These are phyloP conservation scores for Melolontha melolontha DNA, from an alignment of 2,888 invertebrate genomes.

Conservation along the genomic window DNA sequence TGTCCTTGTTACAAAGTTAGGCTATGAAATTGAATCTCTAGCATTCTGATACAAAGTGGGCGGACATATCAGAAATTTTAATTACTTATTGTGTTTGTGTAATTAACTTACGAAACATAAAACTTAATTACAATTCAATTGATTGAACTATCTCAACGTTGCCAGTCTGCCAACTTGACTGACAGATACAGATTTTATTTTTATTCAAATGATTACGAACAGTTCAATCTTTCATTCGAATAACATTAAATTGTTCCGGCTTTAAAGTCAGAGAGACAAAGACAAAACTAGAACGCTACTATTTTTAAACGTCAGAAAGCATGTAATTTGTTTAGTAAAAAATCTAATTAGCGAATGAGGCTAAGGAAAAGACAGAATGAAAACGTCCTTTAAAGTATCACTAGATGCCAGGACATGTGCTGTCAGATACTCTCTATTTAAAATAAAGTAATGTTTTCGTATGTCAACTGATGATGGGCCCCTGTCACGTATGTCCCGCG, in stretches of 20 bases:
- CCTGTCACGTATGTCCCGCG: constrained; percentile 20
- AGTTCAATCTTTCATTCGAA: constrained; percentile 6
- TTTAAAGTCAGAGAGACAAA: constrained; percentile 9
- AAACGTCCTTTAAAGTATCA: constrained; percentile 10
- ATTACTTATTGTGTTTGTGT: constrained; percentile 28
- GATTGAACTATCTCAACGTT: constrained; percentile 27
- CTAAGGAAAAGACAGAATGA: constrained; percentile 15
- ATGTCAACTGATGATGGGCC: constrained; percentile 34
- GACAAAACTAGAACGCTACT: constrained; percentile 9
- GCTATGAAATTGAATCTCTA: too few species aligned
- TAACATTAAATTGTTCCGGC: constrained; percentile 6
- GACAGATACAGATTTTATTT: constrained; percentile 35
- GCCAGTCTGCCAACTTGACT: constrained; percentile 25
- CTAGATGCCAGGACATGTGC: constrained; percentile 25
- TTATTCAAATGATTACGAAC: constrained; percentile 27
- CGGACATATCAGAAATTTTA: constrained; percentile 22
- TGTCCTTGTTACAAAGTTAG: too few species aligned
- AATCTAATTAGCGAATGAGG: constrained; percentile 37
- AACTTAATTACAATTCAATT: constrained; percentile 30
- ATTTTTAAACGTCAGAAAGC: constrained; percentile 16
- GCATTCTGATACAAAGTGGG: neutral
- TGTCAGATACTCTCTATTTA: constrained; percentile 16
- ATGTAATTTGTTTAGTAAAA: constrained; percentile 18
- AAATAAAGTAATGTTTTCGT: constrained; percentile 35
- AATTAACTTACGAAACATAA: constrained; percentile 24